A percentile compares a stretch with the other conserved stretches of the same genome.
These are phyloP conservation scores for Acleris sparsana DNA, from an alignment of 2,888 invertebrate genomes.

Conservation along the genomic window DNA sequence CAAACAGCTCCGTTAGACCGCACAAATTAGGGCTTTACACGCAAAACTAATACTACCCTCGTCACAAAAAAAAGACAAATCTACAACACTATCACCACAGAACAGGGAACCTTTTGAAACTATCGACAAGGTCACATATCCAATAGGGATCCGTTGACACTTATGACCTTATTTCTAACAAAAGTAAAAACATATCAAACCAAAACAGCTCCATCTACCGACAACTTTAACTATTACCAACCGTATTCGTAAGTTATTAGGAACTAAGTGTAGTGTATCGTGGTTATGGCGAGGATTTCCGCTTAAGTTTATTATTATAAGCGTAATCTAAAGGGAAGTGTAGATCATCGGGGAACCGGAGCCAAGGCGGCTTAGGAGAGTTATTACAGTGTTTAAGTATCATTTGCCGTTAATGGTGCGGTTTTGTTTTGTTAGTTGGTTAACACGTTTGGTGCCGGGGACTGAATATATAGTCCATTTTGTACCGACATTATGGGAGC, in stretches of 20 bases:
- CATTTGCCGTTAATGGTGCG: conserved; percentile 39
- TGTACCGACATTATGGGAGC: too few relatives aligned
- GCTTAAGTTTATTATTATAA: conserved; percentile 49
- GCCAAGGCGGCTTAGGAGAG: conserved; percentile 38
- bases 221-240: conserved; percentile 2
- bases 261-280: not conserved
- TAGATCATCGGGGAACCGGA: conserved; percentile 39
- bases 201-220: conserved; percentile 12
- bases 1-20: conserved; percentile 40
- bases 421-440: conserved; percentile 41
- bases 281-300: conserved; percentile 42
- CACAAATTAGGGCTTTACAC: conserved; percentile 57
- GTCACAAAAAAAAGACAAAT: too few relatives aligned
- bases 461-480: too few relatives aligned
- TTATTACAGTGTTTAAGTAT: conserved; percentile 33
- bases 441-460: conserved; percentile 17
- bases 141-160: too few relatives aligned
- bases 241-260: not conserved
- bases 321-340: conserved; percentile 54
- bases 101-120: too few relatives aligned
- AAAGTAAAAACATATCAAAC: conserved; percentile 30
- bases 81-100: too few relatives aligned
- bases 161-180: too few relatives aligned
- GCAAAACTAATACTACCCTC: conserved; percentile 54
- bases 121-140: too few relatives aligned